phyloP scores from a whole-genome alignment of 2,888 invertebrate species.

The Clitarchus hookeri region DNA sequence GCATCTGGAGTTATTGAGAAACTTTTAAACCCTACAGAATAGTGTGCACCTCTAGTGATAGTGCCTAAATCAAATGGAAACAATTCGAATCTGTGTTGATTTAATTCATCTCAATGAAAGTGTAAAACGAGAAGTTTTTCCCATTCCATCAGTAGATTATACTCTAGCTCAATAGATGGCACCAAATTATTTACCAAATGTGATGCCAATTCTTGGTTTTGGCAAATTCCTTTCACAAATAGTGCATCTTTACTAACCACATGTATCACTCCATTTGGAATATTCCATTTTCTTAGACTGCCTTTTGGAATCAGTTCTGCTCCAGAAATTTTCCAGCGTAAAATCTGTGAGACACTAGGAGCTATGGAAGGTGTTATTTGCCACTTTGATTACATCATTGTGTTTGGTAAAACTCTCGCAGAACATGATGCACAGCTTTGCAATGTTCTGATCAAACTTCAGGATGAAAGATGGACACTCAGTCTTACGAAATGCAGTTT shows the following conservation, averaged over 20 bases:
- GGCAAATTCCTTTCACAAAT: neutral
- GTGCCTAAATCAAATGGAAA: neutral
- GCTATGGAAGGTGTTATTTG: neutral
- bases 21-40: too few species aligned
- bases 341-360: neutral
- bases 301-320: too few species aligned
- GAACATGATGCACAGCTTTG: too few species aligned
- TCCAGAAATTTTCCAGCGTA: too few species aligned
- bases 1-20: too few species aligned
- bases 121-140: neutral
- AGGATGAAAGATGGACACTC: too few species aligned
- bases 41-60: neutral
- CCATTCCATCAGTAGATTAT: too few species aligned
- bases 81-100: neutral
- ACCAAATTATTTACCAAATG: neutral
- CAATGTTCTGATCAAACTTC: too few species aligned
- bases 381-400: neutral
- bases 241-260: too few species aligned
- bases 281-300: too few species aligned
- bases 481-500: too few species aligned
- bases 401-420: neutral
- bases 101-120: neutral
- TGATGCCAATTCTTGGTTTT: neutral
- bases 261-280: too few species aligned
- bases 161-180: neutral